A percentile compares a stretch with the other conserved stretches of the same genome.
Conservation (phyloP, 2,888 invertebrate species). For the Helleia helle region DNA sequence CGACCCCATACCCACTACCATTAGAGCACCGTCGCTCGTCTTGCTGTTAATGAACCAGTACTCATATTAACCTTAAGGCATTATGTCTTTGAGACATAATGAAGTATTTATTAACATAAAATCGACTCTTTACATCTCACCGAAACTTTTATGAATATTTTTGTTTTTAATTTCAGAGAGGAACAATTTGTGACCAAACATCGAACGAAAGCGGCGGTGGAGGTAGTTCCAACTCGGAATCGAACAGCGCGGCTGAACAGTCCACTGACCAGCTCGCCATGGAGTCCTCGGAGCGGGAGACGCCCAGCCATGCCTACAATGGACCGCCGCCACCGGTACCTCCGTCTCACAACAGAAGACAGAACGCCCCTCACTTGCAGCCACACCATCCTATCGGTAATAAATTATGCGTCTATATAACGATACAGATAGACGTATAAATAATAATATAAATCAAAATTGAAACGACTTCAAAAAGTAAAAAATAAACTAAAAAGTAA, state of each 20-base stretch:
- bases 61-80: too few species aligned
- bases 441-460: too few species aligned
- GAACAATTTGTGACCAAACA: constrained; percentile 53
- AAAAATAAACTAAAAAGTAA: too few species aligned
- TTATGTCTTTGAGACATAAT: too few species aligned
- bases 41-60: too few species aligned
- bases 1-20: too few species aligned
- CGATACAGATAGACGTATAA: too few species aligned
- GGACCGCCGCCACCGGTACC: constrained; percentile 74
- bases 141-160: neutral
- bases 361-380: constrained; percentile 80
- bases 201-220: constrained; percentile 67
- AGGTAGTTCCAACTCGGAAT: constrained; percentile 71
- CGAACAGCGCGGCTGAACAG: constrained; percentile 70
- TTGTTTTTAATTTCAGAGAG: constrained; percentile 36
- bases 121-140: too few species aligned
- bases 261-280: constrained; percentile 80
- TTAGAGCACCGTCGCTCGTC: too few species aligned
- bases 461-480: too few species aligned
- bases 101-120: too few species aligned
- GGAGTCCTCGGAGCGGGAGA: constrained; percentile 79
- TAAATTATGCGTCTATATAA: too few species aligned
- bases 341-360: constrained; percentile 83
- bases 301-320: constrained; percentile 64
- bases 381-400: constrained; percentile 59